A percentile compares a stretch with the other conserved stretches of the same genome.
These are phyloP conservation scores for Crossocerus cetratus DNA, from an alignment of 2,888 invertebrate genomes.

Conservation along the genomic window DNA sequence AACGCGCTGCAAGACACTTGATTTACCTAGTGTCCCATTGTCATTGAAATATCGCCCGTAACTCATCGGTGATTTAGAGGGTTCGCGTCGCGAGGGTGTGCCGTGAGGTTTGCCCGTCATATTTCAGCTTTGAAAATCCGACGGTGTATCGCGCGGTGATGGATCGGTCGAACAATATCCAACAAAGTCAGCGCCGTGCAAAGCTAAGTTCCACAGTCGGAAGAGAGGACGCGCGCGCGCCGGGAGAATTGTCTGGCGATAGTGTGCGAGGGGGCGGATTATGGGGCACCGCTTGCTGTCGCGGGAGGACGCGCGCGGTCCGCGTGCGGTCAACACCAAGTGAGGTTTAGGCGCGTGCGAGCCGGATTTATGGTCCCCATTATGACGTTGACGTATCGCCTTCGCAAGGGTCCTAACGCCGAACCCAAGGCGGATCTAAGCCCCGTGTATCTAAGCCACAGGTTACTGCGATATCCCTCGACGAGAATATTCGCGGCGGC, in stretches of 20 bases:
- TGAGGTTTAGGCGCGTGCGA: slow-evolving; percentile 66
- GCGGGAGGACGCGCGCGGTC: slow-evolving; percentile 46
- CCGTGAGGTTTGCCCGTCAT: slow-evolving; percentile 14
- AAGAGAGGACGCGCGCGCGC: slow-evolving; percentile 26
- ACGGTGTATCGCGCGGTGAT: slow-evolving; percentile 33
- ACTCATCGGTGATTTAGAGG: neutral
- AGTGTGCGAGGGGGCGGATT: slow-evolving; percentile 40
- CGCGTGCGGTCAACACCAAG: slow-evolving; percentile 55
- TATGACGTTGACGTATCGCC: slow-evolving; percentile 73
- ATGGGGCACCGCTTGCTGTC: slow-evolving; percentile 40
- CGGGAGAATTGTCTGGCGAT: neutral
- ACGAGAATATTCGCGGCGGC: slow-evolving; percentile 59
- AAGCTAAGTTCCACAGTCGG: slow-evolving; percentile 47
- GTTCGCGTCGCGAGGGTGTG: neutral
- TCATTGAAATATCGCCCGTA: slow-evolving; percentile 1
- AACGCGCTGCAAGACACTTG: no score
- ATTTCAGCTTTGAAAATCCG: slow-evolving; percentile 15
- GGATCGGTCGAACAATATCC: slow-evolving; percentile 54
- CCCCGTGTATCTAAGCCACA: slow-evolving; percentile 66
- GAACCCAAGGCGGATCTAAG: slow-evolving; percentile 64
- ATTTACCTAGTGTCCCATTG: neutral
- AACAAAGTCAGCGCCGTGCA: slow-evolving; percentile 54
- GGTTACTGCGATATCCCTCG: slow-evolving; percentile 56
- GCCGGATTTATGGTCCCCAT: slow-evolving; percentile 69
- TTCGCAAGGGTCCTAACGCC: slow-evolving; percentile 63